A percentile compares a stretch with the other conserved stretches of the same genome.
Conservation (phyloP, 2,888 invertebrate genomes). For the Schizotus pectinicornis region DNA sequence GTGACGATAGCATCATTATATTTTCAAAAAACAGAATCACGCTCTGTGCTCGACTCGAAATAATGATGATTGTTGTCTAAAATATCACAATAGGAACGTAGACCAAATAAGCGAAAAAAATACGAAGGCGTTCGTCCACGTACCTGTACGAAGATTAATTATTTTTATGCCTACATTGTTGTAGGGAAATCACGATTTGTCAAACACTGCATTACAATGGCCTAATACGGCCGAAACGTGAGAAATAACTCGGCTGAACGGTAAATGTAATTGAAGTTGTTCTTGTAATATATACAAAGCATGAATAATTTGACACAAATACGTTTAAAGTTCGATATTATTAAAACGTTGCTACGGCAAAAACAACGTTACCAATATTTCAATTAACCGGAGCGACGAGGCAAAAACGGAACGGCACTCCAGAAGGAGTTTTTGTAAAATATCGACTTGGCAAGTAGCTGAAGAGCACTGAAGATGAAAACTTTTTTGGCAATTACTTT, state of each 20-base stretch:
- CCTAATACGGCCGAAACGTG: conserved; percentile 40
- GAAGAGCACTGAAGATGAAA: too few species aligned
- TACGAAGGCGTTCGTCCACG: conserved; percentile 23
- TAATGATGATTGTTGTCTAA: conserved; percentile 1
- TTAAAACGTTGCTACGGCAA: conserved; percentile 13
- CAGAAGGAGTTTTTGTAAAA: too few species aligned
- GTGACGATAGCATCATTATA: too few species aligned
- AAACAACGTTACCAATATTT: conserved; percentile 15
- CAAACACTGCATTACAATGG: conserved; percentile 40
- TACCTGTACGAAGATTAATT: conserved; percentile 37
- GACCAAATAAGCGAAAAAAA: conserved; percentile 12
- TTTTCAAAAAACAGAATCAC: background rate
- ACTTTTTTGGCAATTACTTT: too few species aligned
- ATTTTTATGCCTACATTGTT: conserved; percentile 35
- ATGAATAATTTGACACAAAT: conserved; percentile 40
- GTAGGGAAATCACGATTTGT: conserved; percentile 44
- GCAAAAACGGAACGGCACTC: background rate
- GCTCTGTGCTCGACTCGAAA: background rate
- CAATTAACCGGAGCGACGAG: conserved; percentile 8
- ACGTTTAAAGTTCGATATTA: conserved; percentile 17
- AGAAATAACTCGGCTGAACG: conserved; percentile 41
- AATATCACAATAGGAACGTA: background rate
- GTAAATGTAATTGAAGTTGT: conserved; percentile 41
- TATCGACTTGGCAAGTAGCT: too few species aligned
- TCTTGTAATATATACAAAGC: conserved; percentile 28